Evolutionary conservation across 37 sponge, comb jelly and placozoan species (phyloP).

Genomic region (Eunapius fragilis): DNA sequence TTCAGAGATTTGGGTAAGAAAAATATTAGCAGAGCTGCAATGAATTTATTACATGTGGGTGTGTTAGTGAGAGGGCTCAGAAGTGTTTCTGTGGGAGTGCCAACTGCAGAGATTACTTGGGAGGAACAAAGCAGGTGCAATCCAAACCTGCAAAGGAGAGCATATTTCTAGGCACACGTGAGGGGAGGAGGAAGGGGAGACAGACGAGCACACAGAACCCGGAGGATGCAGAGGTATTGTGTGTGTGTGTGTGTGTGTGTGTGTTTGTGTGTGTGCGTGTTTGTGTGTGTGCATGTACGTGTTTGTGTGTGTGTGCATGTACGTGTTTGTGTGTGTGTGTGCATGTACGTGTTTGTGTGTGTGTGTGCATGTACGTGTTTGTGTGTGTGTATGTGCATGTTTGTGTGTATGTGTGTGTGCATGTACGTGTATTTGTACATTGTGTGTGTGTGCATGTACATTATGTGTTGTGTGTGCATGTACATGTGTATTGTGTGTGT

Average conservation of each 20-base stretch:
- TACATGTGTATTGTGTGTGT: neutral
- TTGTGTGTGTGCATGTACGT: neutral
- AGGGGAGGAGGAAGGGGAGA: slow-evolving; percentile 6
- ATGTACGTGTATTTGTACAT: neutral
- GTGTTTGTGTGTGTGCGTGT: neutral
- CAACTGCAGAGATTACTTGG: slow-evolving; percentile 90
- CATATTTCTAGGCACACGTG: neutral
- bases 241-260: no score
- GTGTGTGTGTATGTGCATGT: neutral
- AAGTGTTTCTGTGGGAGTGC: slow-evolving; percentile 95
- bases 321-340: neutral
- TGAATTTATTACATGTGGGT: no score
- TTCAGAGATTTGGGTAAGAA: slow-evolving; percentile 93
- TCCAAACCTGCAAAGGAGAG: neutral
- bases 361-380: neutral
- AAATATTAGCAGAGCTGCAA: neutral
- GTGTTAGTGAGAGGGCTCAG: slow-evolving; percentile 81
- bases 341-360: neutral
- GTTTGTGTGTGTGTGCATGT: neutral
- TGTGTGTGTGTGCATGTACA: neutral
- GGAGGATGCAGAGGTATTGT: slow-evolving; percentile 26
- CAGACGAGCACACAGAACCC: neutral
- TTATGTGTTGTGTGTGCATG: no score
- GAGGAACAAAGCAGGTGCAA: slow-evolving; percentile 64
- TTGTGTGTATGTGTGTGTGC: no score